These are phyloP conservation scores for Amyelois transitella DNA, from an alignment of 1,140 invertebrate genomes.

Conservation along the genomic window DNA sequence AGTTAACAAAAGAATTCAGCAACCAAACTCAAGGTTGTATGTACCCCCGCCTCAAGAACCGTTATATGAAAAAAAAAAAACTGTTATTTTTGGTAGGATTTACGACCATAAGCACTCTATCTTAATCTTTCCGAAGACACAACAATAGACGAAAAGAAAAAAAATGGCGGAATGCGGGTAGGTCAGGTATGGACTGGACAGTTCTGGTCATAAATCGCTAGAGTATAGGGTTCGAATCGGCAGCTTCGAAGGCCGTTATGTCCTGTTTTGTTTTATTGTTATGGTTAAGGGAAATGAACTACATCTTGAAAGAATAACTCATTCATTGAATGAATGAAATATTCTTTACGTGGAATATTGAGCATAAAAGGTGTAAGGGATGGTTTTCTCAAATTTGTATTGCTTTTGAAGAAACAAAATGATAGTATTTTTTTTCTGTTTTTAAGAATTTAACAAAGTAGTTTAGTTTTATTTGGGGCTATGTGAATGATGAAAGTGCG, in stretches of 20 bases:
- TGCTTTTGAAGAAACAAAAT: no score
- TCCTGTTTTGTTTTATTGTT: neutral
- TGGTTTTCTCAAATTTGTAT: no score
- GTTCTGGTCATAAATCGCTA: neutral
- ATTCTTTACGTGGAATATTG: no score
- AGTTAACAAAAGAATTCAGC: neutral
- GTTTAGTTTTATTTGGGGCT: no score
- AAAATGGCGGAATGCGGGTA: slow-evolving; percentile 1
- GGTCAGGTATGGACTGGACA: neutral
- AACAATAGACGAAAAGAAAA: slow-evolving; percentile 1
- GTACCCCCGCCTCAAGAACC: neutral
- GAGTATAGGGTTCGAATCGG: neutral
- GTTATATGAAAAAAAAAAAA: neutral
- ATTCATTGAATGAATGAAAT: no score
- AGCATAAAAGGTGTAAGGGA: no score
- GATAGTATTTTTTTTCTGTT: no score
- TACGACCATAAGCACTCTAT: neutral
- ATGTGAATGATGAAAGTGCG: no score
- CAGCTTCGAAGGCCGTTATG: neutral
- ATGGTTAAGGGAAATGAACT: neutral
- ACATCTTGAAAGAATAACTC: neutral
- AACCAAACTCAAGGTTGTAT: neutral
- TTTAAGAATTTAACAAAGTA: no score
- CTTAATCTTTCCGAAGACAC: neutral
- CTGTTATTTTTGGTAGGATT: neutral